These are phyloP conservation scores for Phthorimaea operculella DNA, from an alignment of 1,140 invertebrate species.

Conservation along the genomic window DNA sequence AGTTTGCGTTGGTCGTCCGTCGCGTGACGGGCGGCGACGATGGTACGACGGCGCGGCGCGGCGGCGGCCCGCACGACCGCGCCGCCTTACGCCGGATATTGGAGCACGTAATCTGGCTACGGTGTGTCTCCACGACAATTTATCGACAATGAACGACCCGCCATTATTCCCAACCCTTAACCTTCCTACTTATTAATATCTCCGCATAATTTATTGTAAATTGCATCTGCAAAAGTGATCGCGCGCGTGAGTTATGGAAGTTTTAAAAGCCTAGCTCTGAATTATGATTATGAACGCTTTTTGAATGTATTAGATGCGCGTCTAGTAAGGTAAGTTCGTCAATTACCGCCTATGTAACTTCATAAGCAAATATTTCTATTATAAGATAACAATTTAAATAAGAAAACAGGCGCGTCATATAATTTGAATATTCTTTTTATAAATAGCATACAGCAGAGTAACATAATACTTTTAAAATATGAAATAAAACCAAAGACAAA, in stretches of 20 bases:
- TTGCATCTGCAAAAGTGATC: conserved; percentile 53
- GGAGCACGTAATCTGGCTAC: conserved; percentile 64
- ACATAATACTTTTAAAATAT: too few species aligned
- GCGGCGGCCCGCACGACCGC: conserved; percentile 18
- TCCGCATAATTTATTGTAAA: conserved; percentile 66
- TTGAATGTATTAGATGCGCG: neutral
- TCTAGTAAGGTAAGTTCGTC: too few species aligned
- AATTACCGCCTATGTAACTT: too few species aligned
- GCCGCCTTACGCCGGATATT: conserved; percentile 58
- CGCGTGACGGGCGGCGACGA: neutral
- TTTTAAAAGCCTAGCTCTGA: conserved; percentile 7
- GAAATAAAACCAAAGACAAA: too few species aligned
- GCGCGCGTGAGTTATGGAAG: conserved; percentile 35
- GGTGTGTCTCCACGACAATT: conserved; percentile 61
- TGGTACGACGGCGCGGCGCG: conserved; percentile 7
- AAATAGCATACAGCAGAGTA: too few species aligned
- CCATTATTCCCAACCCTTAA: conserved; percentile 65
- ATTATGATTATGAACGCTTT: neutral
- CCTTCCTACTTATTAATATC: conserved; percentile 64
- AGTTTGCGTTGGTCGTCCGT: neutral
- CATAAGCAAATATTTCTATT: too few species aligned
- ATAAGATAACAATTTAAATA: too few species aligned
- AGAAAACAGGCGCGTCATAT: too few species aligned
- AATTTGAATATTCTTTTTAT: too few species aligned
- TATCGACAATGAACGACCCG: conserved; percentile 59